These are phyloP conservation scores for Xiphophorus maculatus DNA, from an alignment of 2,113 vertebrate genomes.

Conservation along the genomic window DNA sequence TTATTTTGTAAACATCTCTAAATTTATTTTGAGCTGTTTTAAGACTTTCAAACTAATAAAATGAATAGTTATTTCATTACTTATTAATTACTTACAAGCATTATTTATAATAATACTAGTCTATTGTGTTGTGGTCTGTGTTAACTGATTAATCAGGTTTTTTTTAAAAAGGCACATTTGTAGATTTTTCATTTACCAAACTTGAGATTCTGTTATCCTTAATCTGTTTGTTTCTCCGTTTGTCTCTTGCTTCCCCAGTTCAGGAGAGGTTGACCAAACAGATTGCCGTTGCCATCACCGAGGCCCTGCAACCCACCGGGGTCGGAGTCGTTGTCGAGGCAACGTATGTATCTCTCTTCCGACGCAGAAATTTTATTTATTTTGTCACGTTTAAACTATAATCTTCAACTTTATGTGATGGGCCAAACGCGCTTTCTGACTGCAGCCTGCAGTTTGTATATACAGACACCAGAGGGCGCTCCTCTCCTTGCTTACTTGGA, in stretches of 20 bases:
- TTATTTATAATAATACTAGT: too few species aligned
- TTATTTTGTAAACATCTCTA: neutral
- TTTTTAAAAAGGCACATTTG: too few species aligned
- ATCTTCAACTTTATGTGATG: neutral
- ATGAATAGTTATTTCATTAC: too few species aligned
- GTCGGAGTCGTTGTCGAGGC: conserved; percentile 97
- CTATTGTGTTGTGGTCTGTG: too few species aligned
- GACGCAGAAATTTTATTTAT: neutral
- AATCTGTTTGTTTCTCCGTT: conserved; percentile 17
- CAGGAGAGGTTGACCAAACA: conserved; percentile 98
- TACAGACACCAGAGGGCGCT: too few species aligned
- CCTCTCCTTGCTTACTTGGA: too few species aligned
- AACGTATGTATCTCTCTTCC: conserved; percentile 81
- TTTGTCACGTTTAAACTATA: neutral
- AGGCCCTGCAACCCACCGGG: conserved; percentile 92
- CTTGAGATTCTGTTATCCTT: neutral
- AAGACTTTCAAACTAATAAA: too few species aligned
- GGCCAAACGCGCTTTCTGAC: neutral
- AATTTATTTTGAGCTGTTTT: neutral
- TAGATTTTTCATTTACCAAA: neutral
- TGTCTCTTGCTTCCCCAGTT: conserved; percentile 78
- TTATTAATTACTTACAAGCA: too few species aligned
- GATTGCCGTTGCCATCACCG: conserved; percentile 95
- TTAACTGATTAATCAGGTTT: too few species aligned
- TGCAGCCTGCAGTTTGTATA: too few species aligned